Evolutionary conservation across 2,888 invertebrate genomes (phyloP), one percentile per base, ranked within the genome.

Genomic region (Sminthurinus aureus): DNA sequence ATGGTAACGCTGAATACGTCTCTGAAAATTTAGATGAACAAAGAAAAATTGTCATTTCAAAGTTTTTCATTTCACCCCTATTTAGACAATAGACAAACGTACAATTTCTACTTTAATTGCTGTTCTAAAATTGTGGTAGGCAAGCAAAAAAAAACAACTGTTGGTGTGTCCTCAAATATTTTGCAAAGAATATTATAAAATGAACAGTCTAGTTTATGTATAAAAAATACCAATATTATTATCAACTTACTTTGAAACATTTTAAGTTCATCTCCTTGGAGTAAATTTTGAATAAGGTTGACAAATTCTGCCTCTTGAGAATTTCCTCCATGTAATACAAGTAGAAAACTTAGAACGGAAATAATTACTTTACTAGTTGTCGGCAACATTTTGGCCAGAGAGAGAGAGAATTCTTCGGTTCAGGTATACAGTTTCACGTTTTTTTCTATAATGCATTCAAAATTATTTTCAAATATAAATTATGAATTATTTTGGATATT

Each of bases 191-290:
- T n/a, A n/a, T n/a, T n/a, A n/a, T n/a, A n/a, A n/a, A n/a, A n/a
- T n/a, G n/a, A n/a, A n/a, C n/a, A n/a, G n/a, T n/a, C n/a, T n/a
- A n/a, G n/a, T n/a, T 24, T 22, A 71, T 71, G 12, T 22, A 24
- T 12, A 66, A 66, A n/a, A 20, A n/a, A 67, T 1, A 67, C 22
- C 9, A 67, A 2, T 67, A 20, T 11, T n/a, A 22, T 77, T 15
- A 52, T 9, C 0, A 13, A 85, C 88, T 86, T 85, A 88, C 88
- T 86, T 82, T 87, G 87, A 79, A 88, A 83, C 51, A 79, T 87
- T 82, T 87, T 86, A n/a, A 88, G 82, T 73, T 87, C 87, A 85
- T 88, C 88, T 64, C 88, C 88, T 82, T 88, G 86, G n/a, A 88
- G 79, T 22, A 88, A 81, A 79, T 87, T 85, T 77, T 88, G 86